A percentile compares a stretch with the other conserved stretches of the same genome.
Evolutionary conservation across 1,140 invertebrate genomes (phyloP).

Genomic region (Calosoma granatense): DNA sequence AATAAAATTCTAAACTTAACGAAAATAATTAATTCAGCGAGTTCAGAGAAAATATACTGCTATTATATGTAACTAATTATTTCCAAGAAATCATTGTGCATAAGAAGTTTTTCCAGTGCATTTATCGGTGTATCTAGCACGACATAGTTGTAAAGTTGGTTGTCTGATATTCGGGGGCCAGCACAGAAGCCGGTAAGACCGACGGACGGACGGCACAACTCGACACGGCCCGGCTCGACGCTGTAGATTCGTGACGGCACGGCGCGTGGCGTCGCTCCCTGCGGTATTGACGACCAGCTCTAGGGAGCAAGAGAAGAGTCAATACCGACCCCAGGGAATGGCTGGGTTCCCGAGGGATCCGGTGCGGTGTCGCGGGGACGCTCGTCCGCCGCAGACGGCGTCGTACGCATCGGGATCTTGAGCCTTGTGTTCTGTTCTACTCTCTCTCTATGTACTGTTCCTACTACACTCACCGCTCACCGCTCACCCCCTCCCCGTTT

Average conservation of each 20-base stretch:
- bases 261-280: constrained; percentile 27
- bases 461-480: background rate
- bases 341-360: constrained; percentile 23
- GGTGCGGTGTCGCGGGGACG: background rate
- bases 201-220: background rate
- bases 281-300: constrained; percentile 35
- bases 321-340: constrained; percentile 34
- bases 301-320: constrained; percentile 33
- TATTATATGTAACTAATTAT: too few relatives aligned
- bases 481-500: background rate
- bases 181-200: background rate
- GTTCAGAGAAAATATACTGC: too few relatives aligned
- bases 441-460: too few relatives aligned
- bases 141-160: too few relatives aligned
- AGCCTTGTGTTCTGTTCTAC: background rate
- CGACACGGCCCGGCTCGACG: constrained; percentile 17
- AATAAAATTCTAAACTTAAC: too few relatives aligned
- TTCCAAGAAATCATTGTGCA: too few relatives aligned
- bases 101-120: too few relatives aligned
- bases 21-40: too few relatives aligned
- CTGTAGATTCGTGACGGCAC: constrained; percentile 19
- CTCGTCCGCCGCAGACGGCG: background rate
- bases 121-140: too few relatives aligned
- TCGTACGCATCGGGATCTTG: background rate
- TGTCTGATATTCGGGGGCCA: too few relatives aligned